Base-by-base conservation (phyloP, 2,797 vertebrate genomes). In the Gallinago nigripennis region DNA sequence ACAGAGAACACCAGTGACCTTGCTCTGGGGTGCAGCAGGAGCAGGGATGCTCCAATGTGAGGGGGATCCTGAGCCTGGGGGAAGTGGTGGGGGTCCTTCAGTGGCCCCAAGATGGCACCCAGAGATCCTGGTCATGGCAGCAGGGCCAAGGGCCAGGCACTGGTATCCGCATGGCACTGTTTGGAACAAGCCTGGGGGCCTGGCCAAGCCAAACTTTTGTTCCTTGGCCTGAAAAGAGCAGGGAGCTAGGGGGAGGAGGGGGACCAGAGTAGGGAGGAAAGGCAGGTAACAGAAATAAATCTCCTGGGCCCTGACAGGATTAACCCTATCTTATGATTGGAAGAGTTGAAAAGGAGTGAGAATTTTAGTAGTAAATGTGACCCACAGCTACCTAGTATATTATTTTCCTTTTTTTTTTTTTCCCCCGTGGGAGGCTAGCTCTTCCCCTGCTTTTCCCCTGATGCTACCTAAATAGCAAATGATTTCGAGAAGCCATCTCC, bases 311-410 rank as follows among this genome's bases (percentile, higher is more conserved):
- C 37, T 39, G 17, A 18, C 31, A 82, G 61, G 57, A 18, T 3
- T 66, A 43, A 23, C 31, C 4, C 14, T 48, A 23, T 19, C 11
- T 69, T 72, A 16, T 11, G 6, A n/a, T 37, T 35, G 24, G 28
- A 81, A 50, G 20, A 61, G 43, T 54, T 78, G n/a, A 46, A 53
- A 71, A 11, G 6, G 3, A 2, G 4, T 37, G 37, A 41, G 15
- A 20, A 6, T 69, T 83, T 7, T 5, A n/a, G 19, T 0, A 0
- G 28, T 45, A 60, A 41, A 51, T 17, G 31, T 64, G 56, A 60
- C 5, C 27, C 6, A 20, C 23, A 65, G 25, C 3, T 3, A 15
- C 6, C 2, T 50, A 1, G 0, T 5, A 10, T 13, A 11, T 53
- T 41, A 6, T 25, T 7, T n/a, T 50, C 6, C 12, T 51, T 27